Evolutionary conservation across 2,888 invertebrate species (phyloP), one percentile per base, ranked within the genome.

Genomic region (Sphaerophoria taeniata): DNA sequence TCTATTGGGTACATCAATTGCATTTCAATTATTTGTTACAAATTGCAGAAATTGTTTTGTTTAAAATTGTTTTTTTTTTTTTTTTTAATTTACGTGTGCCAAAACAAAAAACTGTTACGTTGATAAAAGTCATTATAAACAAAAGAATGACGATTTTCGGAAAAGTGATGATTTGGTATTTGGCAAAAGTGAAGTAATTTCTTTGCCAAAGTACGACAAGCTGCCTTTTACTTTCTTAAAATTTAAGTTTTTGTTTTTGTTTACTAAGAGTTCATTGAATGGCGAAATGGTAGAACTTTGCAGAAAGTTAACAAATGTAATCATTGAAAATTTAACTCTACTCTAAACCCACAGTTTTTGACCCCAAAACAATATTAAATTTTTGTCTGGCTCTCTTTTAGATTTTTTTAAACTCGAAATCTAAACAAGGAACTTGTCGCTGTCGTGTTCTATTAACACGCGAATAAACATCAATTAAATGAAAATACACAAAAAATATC

Each of bases 391-490:
- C 9, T 39, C 9, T 39, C 9, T 39, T 39, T 1, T 7, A 7
- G 3, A 39, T 39, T 43, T 43, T 43, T 11, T 43, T 9, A 43
- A 43, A 39, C 39, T 9, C 39, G 9, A 39, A 6, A 39, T 43
- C 43, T 43, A 43, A 43, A 74, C 63, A 14, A 84, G 39, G 39
- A 53, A 70, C 43, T 53, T 3, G 43, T 24, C 24, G 56, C 51
- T 73, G 24, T 24, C 24, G 24, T 24, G 70, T 45, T 76, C 63
- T 47, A 79, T 79, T 76, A 80, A 84, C 75, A 76, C 65, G 77
- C 76, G 63, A 81, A 77, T 71, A 73, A 56, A 72, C 76, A 67
- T 53, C 53, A 53, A 81, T 49, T 65, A 85, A 72, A 24, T 24
- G 24, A 77, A 71, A 47, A 81, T 67, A 81, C 61, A 72, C 76